Evolutionary conservation across 2,888 invertebrate genomes (phyloP).

Genomic region (Drosophila mayaguana): DNA sequence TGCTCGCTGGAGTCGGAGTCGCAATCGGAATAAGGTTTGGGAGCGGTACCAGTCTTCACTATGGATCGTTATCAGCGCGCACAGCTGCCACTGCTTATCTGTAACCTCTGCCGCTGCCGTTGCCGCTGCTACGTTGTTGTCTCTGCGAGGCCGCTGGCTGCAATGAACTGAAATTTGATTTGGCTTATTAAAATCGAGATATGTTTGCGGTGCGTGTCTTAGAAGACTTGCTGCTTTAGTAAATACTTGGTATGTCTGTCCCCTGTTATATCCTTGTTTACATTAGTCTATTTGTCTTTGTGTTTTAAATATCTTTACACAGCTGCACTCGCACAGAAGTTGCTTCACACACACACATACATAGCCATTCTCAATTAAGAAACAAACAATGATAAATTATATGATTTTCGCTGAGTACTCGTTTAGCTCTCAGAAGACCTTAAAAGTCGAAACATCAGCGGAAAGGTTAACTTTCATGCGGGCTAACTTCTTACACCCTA

Average conservation of each 20-base stretch:
- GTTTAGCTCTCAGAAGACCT: constrained; percentile 32
- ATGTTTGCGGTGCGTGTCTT: constrained; percentile 21
- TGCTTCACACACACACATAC: constrained; percentile 13
- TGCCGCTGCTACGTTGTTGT: constrained; percentile 37
- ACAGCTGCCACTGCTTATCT: constrained; percentile 30
- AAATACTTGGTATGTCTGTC: constrained; percentile 4
- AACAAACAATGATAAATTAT: constrained; percentile 33
- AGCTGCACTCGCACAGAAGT: constrained; percentile 28
- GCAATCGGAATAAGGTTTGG: neutral
- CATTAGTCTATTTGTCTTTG: constrained; percentile 38
- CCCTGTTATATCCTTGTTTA: constrained; percentile 34
- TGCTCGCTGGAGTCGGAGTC: neutral
- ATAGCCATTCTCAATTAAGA: constrained; percentile 9
- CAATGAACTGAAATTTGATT: constrained; percentile 67
- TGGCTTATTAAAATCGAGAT: constrained; percentile 59
- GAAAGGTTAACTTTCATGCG: constrained; percentile 57
- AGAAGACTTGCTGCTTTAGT: constrained; percentile 13
- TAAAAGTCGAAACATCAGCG: constrained; percentile 21
- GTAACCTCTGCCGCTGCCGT: constrained; percentile 9
- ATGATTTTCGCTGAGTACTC: constrained; percentile 31
- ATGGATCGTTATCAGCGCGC: constrained; percentile 31
- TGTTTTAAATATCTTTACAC: constrained; percentile 44
- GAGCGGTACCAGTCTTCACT: constrained; percentile 1
- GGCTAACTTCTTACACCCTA: constrained; percentile 35
- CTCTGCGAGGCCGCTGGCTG: constrained; percentile 50